Percentiles rank a stretch among this genome's conserved stretches.
These are phyloP conservation scores for Pachyrhynchus sulphureomaculatus DNA, from an alignment of 1,140 invertebrate genomes.

Conservation along the genomic window DNA sequence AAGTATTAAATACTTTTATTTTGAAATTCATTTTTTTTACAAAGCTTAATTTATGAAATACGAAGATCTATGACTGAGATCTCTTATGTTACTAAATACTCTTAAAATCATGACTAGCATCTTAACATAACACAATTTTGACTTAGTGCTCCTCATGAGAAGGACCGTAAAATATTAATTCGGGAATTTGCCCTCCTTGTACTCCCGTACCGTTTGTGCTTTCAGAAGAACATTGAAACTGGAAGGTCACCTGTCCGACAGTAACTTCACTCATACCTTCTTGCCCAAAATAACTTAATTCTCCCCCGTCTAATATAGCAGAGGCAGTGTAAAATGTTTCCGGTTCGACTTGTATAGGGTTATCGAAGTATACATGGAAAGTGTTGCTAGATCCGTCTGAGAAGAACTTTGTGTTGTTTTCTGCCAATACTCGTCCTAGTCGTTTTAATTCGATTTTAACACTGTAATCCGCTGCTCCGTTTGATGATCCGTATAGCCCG, in stretches of 20 bases:
- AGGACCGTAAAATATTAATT: slow-evolving; percentile 89
- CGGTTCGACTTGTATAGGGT: slow-evolving; percentile 88
- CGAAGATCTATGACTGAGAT: background rate
- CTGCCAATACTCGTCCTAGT: slow-evolving; percentile 78
- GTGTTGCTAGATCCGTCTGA: slow-evolving; percentile 92
- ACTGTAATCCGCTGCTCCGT: slow-evolving; percentile 86
- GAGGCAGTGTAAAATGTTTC: slow-evolving; percentile 90
- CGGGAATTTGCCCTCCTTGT: slow-evolving; percentile 91
- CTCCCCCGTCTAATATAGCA: slow-evolving; percentile 83
- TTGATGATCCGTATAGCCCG: slow-evolving; percentile 89
- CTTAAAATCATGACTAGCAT: background rate
- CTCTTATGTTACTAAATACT: background rate
- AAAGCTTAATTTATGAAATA: background rate
- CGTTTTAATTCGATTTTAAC: slow-evolving; percentile 89
- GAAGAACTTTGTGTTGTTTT: slow-evolving; percentile 90
- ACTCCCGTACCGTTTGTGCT: slow-evolving; percentile 93
- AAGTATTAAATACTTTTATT: background rate
- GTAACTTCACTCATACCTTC: slow-evolving; percentile 90
- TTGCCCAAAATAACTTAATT: slow-evolving; percentile 94
- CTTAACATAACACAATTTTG: background rate
- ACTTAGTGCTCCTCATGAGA: slow-evolving; percentile 55
- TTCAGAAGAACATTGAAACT: slow-evolving; percentile 92
- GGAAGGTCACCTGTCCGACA: slow-evolving; percentile 86
- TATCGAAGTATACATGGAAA: slow-evolving; percentile 90
- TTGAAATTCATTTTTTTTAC: background rate